Conservation (phyloP, 2,888 invertebrate species). For the Amitus sp. region DNA sequence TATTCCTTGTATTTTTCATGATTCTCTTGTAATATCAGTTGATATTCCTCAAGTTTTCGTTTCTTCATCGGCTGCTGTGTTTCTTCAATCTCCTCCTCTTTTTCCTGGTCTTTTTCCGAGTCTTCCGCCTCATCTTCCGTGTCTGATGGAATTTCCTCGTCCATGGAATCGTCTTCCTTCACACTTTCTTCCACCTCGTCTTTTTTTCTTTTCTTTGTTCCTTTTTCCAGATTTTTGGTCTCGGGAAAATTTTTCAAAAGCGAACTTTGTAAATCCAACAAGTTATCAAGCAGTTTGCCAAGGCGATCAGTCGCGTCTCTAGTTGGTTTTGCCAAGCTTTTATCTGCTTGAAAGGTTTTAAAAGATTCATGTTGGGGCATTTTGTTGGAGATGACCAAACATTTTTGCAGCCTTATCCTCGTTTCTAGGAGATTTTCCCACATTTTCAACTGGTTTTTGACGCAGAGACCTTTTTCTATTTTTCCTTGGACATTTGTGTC, state of each 20-base stretch:
- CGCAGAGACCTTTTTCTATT: constrained; percentile 74
- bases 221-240: constrained; percentile 67
- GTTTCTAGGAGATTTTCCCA: constrained; percentile 90
- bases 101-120: constrained; percentile 43
- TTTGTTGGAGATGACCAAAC: constrained; percentile 79
- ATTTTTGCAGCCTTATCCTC: constrained; percentile 88
- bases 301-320: constrained; percentile 70
- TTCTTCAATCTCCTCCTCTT: constrained; percentile 45
- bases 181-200: constrained; percentile 59
- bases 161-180: constrained; percentile 59
- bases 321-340: constrained; percentile 68
- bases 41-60: constrained; percentile 68
- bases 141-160: constrained; percentile 75
- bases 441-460: constrained; percentile 76
- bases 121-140: constrained; percentile 67
- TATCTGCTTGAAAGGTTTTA: constrained; percentile 65
- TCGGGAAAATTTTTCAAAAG: constrained; percentile 76
- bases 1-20: constrained; percentile 74
- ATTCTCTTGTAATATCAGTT: constrained; percentile 68
- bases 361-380: constrained; percentile 76
- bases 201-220: constrained; percentile 50
- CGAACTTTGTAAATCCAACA: constrained; percentile 71
- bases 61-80: constrained; percentile 62
- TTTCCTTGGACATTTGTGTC: constrained; percentile 69
- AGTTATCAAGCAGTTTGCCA: constrained; percentile 73